Conservation (phyloP, 2,797 vertebrate species). For the Schizopygopsis malacanthus region DNA sequence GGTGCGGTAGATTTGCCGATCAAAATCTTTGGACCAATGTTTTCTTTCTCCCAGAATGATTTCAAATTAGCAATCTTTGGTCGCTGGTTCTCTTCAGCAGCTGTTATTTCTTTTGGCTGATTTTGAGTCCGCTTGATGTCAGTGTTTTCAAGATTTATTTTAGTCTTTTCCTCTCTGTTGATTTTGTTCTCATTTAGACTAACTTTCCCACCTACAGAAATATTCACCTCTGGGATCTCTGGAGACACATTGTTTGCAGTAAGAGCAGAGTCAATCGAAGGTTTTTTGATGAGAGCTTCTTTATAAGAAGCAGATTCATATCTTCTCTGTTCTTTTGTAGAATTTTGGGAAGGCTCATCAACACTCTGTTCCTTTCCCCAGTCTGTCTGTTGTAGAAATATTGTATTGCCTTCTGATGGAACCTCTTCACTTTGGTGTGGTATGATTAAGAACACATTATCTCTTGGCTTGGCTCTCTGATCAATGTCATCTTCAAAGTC, state of each 20-base stretch:
- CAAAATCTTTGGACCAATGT: constrained; percentile 67
- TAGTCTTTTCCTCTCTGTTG: constrained; percentile 47
- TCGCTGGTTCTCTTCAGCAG: constrained; percentile 64
- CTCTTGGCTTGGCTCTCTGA: constrained; percentile 52
- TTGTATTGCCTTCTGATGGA: constrained; percentile 4
- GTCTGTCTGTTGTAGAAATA: constrained; percentile 42
- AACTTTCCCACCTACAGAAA: constrained; percentile 24
- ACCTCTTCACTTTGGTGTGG: constrained; percentile 45
- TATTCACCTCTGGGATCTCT: constrained; percentile 34
- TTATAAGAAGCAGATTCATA: constrained; percentile 29
- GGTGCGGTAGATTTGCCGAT: constrained; percentile 63
- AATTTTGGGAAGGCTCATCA: constrained; percentile 36
- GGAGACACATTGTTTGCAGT: constrained; percentile 26
- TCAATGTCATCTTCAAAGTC: constrained; percentile 54
- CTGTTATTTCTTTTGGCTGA: constrained; percentile 52
- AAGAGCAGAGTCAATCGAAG: constrained; percentile 21
- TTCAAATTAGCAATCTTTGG: constrained; percentile 82
- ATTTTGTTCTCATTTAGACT: constrained; percentile 47
- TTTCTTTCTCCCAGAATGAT: constrained; percentile 86
- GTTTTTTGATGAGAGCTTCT: neutral
- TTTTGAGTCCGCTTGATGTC: constrained; percentile 47
- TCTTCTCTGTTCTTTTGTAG: constrained; percentile 1
- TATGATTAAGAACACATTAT: constrained; percentile 57
- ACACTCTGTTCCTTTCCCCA: constrained; percentile 33
- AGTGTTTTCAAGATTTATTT: constrained; percentile 45